Percentiles rank a stretch among this genome's conserved stretches.
These are phyloP conservation scores for Zoanthus solanderi DNA, from an alignment of 92 coral and sea anemone species.

Conservation along the genomic window DNA sequence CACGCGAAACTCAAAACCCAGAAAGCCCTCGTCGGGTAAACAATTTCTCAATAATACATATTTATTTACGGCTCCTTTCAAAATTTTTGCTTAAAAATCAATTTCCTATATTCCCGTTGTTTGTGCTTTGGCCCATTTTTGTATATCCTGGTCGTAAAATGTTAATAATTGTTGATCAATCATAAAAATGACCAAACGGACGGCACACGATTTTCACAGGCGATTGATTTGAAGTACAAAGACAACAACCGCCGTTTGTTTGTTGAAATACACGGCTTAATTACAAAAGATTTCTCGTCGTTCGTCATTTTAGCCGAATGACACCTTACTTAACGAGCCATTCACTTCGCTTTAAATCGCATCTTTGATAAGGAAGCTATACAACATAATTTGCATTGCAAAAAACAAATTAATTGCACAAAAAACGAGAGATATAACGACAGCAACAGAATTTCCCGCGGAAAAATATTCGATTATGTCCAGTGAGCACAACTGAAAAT, in stretches of 20 bases:
- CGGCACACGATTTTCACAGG: background rate
- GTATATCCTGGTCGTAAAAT: background rate
- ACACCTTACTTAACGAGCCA: conserved; percentile 23
- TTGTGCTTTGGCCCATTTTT: background rate
- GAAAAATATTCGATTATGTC: background rate
- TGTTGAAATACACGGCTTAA: background rate
- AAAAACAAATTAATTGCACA: conserved; percentile 31
- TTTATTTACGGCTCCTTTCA: background rate
- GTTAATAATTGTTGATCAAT: background rate
- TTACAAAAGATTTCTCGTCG: conserved; percentile 3
- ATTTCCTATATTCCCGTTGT: background rate
- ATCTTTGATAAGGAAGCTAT: background rate
- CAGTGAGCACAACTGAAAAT: background rate
- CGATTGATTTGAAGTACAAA: background rate
- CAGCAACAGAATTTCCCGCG: background rate
- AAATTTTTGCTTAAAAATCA: background rate
- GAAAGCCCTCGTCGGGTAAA: too few relatives aligned
- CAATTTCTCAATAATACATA: too few relatives aligned
- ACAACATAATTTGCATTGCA: conserved; percentile 24
- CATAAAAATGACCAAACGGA: background rate
- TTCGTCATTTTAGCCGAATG: conserved; percentile 35
- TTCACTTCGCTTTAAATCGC: conserved; percentile 15
- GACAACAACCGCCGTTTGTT: background rate
- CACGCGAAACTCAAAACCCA: too few relatives aligned
- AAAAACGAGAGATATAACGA: background rate